A percentile compares a stretch with the other conserved stretches of the same genome.
These are phyloP conservation scores for Cryptops parisi DNA, from an alignment of 2,888 invertebrate genomes.

Conservation along the genomic window DNA sequence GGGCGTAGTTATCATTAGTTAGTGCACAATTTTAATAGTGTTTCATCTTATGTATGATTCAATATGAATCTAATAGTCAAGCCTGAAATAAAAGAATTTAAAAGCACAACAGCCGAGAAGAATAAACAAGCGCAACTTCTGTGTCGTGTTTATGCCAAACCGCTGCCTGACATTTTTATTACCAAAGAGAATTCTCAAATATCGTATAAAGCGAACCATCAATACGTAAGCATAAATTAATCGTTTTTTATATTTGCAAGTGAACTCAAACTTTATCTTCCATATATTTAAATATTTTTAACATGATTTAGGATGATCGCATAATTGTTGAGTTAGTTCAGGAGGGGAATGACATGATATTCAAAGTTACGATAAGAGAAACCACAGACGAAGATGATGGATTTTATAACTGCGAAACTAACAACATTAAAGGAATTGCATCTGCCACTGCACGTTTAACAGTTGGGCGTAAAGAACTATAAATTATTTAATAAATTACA, in stretches of 20 bases:
- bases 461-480: conserved; percentile 30
- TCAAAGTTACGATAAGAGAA: conserved; percentile 48
- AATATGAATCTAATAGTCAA: conserved; percentile 47
- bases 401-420: conserved; percentile 70
- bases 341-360: conserved; percentile 18
- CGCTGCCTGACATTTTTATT: conserved; percentile 9
- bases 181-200: conserved; percentile 4
- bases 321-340: conserved; percentile 14
- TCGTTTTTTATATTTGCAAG: too few species aligned
- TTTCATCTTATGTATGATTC: not conserved
- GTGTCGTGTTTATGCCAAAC: conserved; percentile 18
- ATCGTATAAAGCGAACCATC: conserved; percentile 2
- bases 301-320: conserved; percentile 17
- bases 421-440: conserved; percentile 37
- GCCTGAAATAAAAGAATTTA: conserved; percentile 62
- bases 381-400: conserved; percentile 54
- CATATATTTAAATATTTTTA: not conserved
- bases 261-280: not conserved
- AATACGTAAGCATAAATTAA: conserved; percentile 10
- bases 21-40: not conserved
- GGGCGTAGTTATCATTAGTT: too few species aligned
- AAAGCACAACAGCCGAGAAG: conserved; percentile 52
- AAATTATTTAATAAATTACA: not conserved
- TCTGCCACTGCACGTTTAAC: conserved; percentile 21
- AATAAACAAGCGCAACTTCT: conserved; percentile 48